phyloP scores from a whole-genome alignment of 1,140 invertebrate genomes.

The Bradynema listronoti region DNA sequence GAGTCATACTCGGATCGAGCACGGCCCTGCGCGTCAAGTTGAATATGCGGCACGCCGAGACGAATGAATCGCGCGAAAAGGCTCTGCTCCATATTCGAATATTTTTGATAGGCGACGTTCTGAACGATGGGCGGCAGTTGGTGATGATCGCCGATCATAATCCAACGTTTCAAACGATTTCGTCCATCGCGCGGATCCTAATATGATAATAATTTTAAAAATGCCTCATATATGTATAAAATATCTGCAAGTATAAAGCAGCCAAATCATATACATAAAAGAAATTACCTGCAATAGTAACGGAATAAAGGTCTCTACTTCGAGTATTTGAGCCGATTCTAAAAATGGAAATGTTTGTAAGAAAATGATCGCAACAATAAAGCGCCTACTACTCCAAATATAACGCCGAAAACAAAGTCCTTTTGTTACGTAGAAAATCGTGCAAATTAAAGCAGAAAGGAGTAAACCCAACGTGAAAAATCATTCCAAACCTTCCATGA shows the following conservation, averaged over 20 bases:
- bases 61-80: conserved; percentile 91
- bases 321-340: conserved; percentile 94
- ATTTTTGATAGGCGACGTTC: conserved; percentile 99
- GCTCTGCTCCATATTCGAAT: conserved; percentile 98
- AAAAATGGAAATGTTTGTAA: neutral
- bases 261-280: neutral
- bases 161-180: conserved; percentile 94
- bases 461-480: too few relatives aligned
- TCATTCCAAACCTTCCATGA: conserved; percentile 19
- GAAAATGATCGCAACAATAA: neutral
- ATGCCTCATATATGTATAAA: neutral
- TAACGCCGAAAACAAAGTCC: too few relatives aligned
- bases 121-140: conserved; percentile 98
- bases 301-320: conserved; percentile 99
- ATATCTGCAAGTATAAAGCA: neutral
- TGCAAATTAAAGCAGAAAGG: too few relatives aligned
- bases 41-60: conserved; percentile 88
- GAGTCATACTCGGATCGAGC: conserved; percentile 65
- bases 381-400: conserved; percentile 61
- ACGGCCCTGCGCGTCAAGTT: conserved; percentile 93
- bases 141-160: conserved; percentile 98
- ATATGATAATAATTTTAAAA: too few relatives aligned
- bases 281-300: conserved; percentile 72
- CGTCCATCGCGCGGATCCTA: conserved; percentile 86
- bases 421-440: too few relatives aligned